Base-by-base conservation (phyloP, 1,140 invertebrate species). In the Scaptomyza hsui region DNA sequence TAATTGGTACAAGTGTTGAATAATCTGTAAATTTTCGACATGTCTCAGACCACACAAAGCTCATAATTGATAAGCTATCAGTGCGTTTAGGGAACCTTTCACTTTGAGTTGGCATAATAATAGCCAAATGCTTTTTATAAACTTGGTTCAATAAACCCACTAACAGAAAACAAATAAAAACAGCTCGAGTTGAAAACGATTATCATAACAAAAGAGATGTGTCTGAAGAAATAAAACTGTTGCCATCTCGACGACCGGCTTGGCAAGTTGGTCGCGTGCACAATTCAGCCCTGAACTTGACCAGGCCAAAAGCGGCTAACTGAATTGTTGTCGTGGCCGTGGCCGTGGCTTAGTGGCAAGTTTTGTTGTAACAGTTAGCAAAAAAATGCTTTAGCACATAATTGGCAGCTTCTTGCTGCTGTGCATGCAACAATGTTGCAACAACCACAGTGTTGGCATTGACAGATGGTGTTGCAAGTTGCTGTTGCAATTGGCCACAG, bases 311-410 rank as follows among this genome's bases (percentile, higher is more conserved):
- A 13, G 9, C 10, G 12, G 15, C 12, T n/a, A 37, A 37, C 12
- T 37, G 32, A 32, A 32, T 37, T 12, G 32, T 37, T n/a, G 32
- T 37, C 12, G 12, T 37, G 32, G n/a, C 32, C 32, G 29, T 32
- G 29, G 29, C 29, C 0, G 9, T 32, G 24, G 24, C 29, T 32
- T 26, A 53, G 45, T 39, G 24, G 51, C 70, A 65, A 82, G 78
- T 88, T 29, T 29, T 68, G 82, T 44, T 88, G 82, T 88, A 88
- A 88, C 82, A 88, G 82, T 88, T 88, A 82, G 68, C 82, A 77
- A 85, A 29, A 85, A 29, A 29, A 88, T 75, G 72, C 75, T 57
- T 88, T 56, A 78, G 74, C 39, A 80, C 82, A 88, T 86, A 86
- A 86, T 86, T 86, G 82, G 81, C 82, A 88, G 71, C 62, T 88